A percentile compares a stretch with the other conserved stretches of the same genome.
Conservation (phyloP, 1,140 invertebrate species). For the Ceratoteleas bidentatus region DNA sequence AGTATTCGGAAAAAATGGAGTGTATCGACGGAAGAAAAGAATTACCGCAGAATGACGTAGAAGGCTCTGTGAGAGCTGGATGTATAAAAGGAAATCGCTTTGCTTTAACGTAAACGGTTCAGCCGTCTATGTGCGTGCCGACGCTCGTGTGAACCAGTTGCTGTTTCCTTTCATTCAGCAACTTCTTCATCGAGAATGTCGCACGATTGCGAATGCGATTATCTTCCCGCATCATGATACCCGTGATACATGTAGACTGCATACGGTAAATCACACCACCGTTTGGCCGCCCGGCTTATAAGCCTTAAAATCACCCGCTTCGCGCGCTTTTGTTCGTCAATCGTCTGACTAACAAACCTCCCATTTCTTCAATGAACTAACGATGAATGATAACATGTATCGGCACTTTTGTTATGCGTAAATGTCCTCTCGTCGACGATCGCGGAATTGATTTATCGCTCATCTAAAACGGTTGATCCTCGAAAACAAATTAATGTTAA, state of each 20-base stretch:
- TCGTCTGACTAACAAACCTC: constrained; percentile 16
- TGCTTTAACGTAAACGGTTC: constrained; percentile 75
- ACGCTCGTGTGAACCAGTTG: constrained; percentile 76
- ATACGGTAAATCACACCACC: constrained; percentile 63
- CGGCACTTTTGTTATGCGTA: constrained; percentile 22
- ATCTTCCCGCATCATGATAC: constrained; percentile 65
- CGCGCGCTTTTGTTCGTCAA: constrained; percentile 17
- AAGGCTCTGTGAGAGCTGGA: constrained; percentile 73
- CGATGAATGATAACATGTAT: constrained; percentile 39
- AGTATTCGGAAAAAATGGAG: constrained; percentile 62
- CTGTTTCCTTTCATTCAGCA: constrained; percentile 79
- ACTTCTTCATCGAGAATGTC: constrained; percentile 78
- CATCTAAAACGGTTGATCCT: constrained; percentile 16
- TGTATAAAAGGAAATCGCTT: constrained; percentile 76
- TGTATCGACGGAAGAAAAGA: constrained; percentile 67
- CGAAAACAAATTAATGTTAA: constrained; percentile 21
- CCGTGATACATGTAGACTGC: constrained; percentile 58
- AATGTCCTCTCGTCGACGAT: neutral
- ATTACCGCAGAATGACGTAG: constrained; percentile 63
- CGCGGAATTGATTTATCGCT: constrained; percentile 8
- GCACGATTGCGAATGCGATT: constrained; percentile 73
- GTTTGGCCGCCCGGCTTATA: constrained; percentile 53
- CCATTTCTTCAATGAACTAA: constrained; percentile 26
- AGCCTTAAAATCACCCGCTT: constrained; percentile 29
- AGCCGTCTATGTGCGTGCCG: constrained; percentile 68